A percentile compares a stretch with the other conserved stretches of the same genome.
Evolutionary conservation across 2,797 vertebrate genomes (phyloP).

Genomic region (Sebastes flavidus): DNA sequence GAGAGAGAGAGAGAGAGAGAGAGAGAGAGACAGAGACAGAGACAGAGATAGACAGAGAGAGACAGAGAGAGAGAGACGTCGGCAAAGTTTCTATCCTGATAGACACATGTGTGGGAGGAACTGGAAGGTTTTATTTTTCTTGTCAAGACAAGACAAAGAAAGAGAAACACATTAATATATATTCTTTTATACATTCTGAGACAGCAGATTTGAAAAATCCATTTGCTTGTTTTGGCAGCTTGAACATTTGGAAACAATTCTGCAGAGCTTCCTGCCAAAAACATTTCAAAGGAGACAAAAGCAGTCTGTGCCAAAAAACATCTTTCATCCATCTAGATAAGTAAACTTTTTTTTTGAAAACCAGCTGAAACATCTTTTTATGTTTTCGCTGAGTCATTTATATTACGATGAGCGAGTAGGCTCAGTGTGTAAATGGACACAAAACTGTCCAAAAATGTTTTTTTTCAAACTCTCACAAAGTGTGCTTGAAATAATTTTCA

Average conservation of each 20-base stretch:
- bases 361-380: not conserved
- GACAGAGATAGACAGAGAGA: not conserved
- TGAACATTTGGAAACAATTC: constrained; percentile 7
- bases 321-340: not conserved
- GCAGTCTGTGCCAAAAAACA: not conserved
- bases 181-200: not conserved
- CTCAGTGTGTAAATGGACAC: not conserved
- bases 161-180: not conserved
- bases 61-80: not conserved
- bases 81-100: not conserved
- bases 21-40: not conserved
- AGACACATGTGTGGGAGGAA: not conserved
- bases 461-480: not conserved
- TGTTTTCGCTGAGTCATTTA: not conserved
- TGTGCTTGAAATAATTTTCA: not conserved
- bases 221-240: constrained; percentile 33
- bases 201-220: constrained; percentile 14
- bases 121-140: not conserved
- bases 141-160: not conserved
- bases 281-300: constrained; percentile 21
- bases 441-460: not conserved
- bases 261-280: constrained; percentile 6
- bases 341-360: not conserved
- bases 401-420: not conserved
- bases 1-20: not conserved